phyloP scores from a whole-genome alignment of 2,797 vertebrate genomes.

The Bryconaethiops microstoma region DNA sequence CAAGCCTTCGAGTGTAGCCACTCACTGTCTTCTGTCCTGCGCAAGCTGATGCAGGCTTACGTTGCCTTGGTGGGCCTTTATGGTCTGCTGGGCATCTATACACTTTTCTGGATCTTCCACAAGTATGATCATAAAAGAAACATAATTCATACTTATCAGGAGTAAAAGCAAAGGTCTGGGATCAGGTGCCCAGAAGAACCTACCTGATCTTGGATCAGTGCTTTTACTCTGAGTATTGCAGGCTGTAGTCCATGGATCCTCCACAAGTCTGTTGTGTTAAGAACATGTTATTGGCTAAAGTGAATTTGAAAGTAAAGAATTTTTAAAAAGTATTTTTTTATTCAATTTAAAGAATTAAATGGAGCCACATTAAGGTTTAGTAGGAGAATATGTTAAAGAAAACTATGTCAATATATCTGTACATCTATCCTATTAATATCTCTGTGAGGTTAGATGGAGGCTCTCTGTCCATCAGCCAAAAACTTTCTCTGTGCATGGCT shows the following conservation, averaged over 20 bases:
- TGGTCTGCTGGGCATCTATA: conserved; percentile 76
- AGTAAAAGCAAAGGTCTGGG: background rate
- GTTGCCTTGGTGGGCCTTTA: conserved; percentile 76
- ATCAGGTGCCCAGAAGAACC: background rate
- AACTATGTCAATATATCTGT: too few relatives aligned
- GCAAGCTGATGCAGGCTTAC: conserved; percentile 79
- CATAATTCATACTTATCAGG: background rate
- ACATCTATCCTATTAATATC: too few relatives aligned
- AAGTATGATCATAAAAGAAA: conserved; percentile 64
- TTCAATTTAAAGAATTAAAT: too few relatives aligned
- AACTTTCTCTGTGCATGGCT: background rate
- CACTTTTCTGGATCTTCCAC: conserved; percentile 79
- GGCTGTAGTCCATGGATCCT: background rate
- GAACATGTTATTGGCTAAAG: too few relatives aligned
- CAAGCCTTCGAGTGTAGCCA: conserved; percentile 79
- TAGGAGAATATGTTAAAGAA: too few relatives aligned
- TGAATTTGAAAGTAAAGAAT: too few relatives aligned
- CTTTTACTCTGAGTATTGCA: too few relatives aligned
- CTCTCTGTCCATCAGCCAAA: background rate
- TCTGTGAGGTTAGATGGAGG: background rate
- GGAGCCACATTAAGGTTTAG: too few relatives aligned
- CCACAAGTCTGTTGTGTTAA: background rate
- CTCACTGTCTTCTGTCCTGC: conserved; percentile 78
- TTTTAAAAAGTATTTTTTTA: too few relatives aligned
- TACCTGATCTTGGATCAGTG: too few relatives aligned